Conservation (phyloP, 1,140 invertebrate species). For the Sycophila sp. region DNA sequence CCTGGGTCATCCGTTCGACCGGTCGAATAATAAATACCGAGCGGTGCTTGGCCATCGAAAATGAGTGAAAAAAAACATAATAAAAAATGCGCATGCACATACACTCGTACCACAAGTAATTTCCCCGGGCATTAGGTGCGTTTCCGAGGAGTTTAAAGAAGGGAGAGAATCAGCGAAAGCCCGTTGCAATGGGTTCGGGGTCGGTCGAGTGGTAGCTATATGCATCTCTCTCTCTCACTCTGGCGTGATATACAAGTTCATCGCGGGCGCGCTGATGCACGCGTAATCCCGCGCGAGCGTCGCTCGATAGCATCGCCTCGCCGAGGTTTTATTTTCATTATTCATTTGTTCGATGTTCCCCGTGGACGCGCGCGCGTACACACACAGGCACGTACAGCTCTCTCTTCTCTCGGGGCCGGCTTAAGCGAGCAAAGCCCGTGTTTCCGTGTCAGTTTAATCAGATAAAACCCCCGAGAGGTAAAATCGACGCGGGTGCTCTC, state of each 20-base stretch:
- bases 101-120: background rate
- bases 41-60: background rate
- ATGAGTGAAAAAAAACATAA: background rate
- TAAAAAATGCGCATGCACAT: background rate
- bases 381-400: no score
- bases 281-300: slow-evolving; percentile 63
- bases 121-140: background rate
- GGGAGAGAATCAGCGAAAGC: background rate
- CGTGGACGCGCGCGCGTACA: slow-evolving; percentile 47
- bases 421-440: slow-evolving; percentile 63
- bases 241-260: no score
- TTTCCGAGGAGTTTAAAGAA: background rate
- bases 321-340: slow-evolving; percentile 65
- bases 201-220: no score
- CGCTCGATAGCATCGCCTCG: slow-evolving; percentile 57
- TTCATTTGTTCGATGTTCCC: slow-evolving; percentile 64
- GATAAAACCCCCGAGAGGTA: slow-evolving; percentile 57
- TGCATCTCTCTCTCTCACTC: no score
- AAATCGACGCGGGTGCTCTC: slow-evolving; percentile 47
- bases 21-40: background rate
- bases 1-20: background rate
- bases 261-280: slow-evolving; percentile 62
- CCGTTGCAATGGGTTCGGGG: slow-evolving; percentile 41
- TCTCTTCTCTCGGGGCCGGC: no score
- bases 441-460: slow-evolving; percentile 66